Base-by-base conservation (phyloP, 1,140 invertebrate genomes). In the Mizuhopecten yessoensis region DNA sequence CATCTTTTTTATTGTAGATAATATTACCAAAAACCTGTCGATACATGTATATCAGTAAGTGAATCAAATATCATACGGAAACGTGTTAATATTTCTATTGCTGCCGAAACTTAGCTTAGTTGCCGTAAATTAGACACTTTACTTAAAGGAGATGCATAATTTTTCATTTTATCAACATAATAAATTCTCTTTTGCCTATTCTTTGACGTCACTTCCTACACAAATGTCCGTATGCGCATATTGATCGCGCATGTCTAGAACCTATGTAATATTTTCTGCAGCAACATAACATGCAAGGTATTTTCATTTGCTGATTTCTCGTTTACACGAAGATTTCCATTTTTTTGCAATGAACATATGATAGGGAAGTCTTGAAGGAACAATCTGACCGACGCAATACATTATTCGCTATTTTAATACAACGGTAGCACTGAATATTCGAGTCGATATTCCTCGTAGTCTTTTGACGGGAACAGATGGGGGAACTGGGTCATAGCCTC, bases 401-500 rank as follows among this genome's bases (percentile, higher is more conserved):
- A 75, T 75, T 75, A 75, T 75, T 75, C 29, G 57, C 5, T 29
- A n/a, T 75, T 29, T 75, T 0, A n/a, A 29, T 29, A 75, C 23
- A 29, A 75, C n/a, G 29, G 23, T 2, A 75, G 57, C 57, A 75
- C 11, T 29, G 57, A 75, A 29, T 29, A 75, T 29, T 75, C 29
- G n/a, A 75, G 23, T 75, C 57, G n/a, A 75, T 75, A 75, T 75
- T n/a, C 57, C 57, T 75, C 45, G 45, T 20, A 75, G 57, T 75
- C 57, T 75, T 75, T 75, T 75, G 57, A 75, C 57, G 57, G 57
- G 57, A 75, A 75, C 57, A 75, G 57, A 90, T 86, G 34, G 86
- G 33, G 89, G 88, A 92, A 92, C 89, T 92, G 57, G 88, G 91
- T 90, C 91, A 92, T 45, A 87, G 88, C 88, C 91, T 92, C 91